phyloP scores from a whole-genome alignment of 2,113 vertebrate genomes.

The Pardalotus punctatus region DNA sequence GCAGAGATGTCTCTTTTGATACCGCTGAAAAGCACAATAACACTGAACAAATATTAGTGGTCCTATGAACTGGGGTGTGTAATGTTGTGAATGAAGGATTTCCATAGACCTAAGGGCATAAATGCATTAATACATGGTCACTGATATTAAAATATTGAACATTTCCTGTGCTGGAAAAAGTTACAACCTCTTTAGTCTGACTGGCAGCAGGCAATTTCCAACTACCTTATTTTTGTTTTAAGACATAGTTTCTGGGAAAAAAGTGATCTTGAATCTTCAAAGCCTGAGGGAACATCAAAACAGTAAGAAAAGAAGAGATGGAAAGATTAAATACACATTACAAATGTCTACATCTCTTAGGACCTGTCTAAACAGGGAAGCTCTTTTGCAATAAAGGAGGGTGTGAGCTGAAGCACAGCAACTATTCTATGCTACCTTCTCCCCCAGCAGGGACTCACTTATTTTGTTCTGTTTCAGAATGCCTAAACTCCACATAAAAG shows the following conservation, averaged over 20 bases:
- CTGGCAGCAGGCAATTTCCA: neutral
- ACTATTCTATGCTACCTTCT: neutral
- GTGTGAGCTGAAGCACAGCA: slow-evolving; percentile 3
- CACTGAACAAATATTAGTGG: neutral
- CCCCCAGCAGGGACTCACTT: neutral
- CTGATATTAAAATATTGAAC: neutral
- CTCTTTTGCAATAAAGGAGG: neutral
- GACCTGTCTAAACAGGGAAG: slow-evolving; percentile 44
- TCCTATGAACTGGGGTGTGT: neutral
- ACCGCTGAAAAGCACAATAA: neutral
- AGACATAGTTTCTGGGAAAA: neutral
- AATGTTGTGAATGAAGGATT: neutral
- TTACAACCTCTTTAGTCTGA: neutral
- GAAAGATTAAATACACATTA: slow-evolving; percentile 33
- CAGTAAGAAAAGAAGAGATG: neutral
- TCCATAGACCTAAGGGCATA: neutral
- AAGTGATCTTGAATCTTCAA: neutral
- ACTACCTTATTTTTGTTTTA: neutral
- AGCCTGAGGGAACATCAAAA: slow-evolving; percentile 34
- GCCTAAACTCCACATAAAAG: neutral
- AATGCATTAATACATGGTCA: neutral
- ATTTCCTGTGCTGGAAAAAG: neutral
- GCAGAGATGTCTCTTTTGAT: neutral
- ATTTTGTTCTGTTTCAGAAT: neutral
- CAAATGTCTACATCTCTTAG: neutral